phyloP scores from a whole-genome alignment of 2,797 vertebrate genomes.

The Urophycis tenuis region DNA sequence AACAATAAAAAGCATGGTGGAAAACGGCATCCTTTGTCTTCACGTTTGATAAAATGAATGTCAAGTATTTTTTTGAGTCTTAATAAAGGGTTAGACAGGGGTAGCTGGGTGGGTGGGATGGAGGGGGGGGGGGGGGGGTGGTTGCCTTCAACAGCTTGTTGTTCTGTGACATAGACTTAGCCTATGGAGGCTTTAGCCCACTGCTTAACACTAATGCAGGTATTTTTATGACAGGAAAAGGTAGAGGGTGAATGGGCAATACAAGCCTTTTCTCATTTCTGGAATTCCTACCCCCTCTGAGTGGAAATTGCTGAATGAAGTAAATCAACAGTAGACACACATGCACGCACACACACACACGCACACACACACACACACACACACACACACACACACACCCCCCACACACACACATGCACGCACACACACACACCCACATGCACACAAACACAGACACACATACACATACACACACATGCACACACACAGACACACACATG shows the following conservation, averaged over 20 bases:
- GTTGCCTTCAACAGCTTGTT: not conserved
- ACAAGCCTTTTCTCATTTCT: constrained; percentile 56
- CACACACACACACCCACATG: not conserved
- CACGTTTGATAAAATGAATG: not conserved
- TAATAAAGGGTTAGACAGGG: not conserved
- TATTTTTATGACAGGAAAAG: constrained; percentile 59
- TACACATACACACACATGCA: constrained; percentile 4
- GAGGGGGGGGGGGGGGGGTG: not conserved
- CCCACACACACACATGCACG: not conserved
- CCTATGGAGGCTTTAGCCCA: not conserved
- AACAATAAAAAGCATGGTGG: not conserved
- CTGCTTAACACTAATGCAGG: constrained; percentile 39
- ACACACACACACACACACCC: constrained; percentile 8
- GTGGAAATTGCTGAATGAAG: constrained; percentile 57
- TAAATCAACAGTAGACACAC: constrained; percentile 54
- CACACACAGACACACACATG: constrained; percentile 5
- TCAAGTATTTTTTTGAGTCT: not conserved
- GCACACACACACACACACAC: constrained; percentile 11
- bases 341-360: not conserved
- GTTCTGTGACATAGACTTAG: not conserved
- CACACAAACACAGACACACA: too few species aligned
- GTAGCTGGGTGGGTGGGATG: not conserved
- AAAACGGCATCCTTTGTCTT: not conserved
- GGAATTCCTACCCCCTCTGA: constrained; percentile 61
- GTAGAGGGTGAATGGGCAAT: constrained; percentile 39